Evolutionary conservation across 2,113 vertebrate species (phyloP), one percentile per base, ranked within the genome.

Genomic region (Axis porcinus): DNA sequence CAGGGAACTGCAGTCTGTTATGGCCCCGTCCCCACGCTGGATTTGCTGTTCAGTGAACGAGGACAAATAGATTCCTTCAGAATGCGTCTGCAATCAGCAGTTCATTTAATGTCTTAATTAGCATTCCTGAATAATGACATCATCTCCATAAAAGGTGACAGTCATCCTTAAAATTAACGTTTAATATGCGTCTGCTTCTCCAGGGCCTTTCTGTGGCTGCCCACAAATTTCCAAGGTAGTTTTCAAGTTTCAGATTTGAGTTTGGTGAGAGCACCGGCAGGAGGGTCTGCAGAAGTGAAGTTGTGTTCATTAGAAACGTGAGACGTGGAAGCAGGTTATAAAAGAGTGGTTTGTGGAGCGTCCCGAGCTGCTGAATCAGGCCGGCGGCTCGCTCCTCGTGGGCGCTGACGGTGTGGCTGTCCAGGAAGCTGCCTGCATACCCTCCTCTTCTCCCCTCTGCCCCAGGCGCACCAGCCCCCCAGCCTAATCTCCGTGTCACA

Each of bases 71-170:
- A 47, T 97, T 91, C 98, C 86, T 96, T 96, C 62, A 92, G 57
- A 74, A 86, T 30, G 90, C 92, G 15, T 95, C 93, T 82, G 98
- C 96, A 96, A 97, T 98, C 98, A 98, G 96, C 95, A 89, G 92
- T 52, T 79, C 82, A 83, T 78, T 58, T 81, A 92, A 15, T 81
- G 28, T 96, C 97, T 98, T 97, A 91, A 97, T 98, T 97, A 86
- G 14, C 92, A 93, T 98, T 98, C 98, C 92, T 86, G 96, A 89
- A 79, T 93, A 89, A 76, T 98, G 98, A 98, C 97, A 98, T 95
- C 98, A 95, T 98, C 92, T 70, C 96, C 96, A 14, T 50, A 91
- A 95, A 98, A 94, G 76, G 98, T 94, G 93, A 57, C 81, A 95
- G 87, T 98, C 97, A 96, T 96, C 15, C 91, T 74, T 98, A 88